Conservation (phyloP, 2,797 vertebrate genomes). For the Danionella dracula region DNA sequence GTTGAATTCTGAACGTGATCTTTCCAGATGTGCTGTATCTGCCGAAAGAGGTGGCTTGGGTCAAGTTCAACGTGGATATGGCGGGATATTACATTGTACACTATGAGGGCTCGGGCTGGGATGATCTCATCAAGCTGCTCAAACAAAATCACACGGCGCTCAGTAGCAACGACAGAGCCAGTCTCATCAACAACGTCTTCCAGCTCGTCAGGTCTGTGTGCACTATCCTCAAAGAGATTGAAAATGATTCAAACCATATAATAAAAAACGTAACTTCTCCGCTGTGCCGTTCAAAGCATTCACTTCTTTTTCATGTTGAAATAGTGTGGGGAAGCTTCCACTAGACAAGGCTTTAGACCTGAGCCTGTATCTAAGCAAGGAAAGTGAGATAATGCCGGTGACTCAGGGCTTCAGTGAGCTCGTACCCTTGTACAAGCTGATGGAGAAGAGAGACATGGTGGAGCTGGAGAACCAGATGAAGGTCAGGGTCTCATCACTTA, state of each 20-base stretch:
- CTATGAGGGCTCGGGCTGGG: constrained; percentile 71
- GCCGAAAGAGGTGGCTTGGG: constrained; percentile 63
- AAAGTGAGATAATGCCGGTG: constrained; percentile 81
- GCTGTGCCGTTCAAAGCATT: no score
- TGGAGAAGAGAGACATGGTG: constrained; percentile 82
- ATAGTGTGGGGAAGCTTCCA: constrained; percentile 73
- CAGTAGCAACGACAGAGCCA: constrained; percentile 71
- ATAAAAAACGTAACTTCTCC: no score
- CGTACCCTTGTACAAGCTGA: constrained; percentile 82
- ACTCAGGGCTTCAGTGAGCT: constrained; percentile 81
- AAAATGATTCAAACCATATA: no score
- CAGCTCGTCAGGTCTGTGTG: constrained; percentile 70
- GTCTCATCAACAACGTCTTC: constrained; percentile 74
- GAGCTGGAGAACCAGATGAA: constrained; percentile 78
- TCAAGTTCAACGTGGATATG: constrained; percentile 77
- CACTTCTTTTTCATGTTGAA: constrained; percentile 19
- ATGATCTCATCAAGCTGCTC: constrained; percentile 61
- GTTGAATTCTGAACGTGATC: background rate
- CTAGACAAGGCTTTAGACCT: constrained; percentile 86
- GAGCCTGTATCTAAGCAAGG: constrained; percentile 79
- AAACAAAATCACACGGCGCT: constrained; percentile 70
- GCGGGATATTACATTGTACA: constrained; percentile 78
- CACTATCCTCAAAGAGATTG: no score
- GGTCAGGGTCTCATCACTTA: constrained; percentile 46
- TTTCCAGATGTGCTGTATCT: constrained; percentile 71